Base-by-base conservation (phyloP, 2,888 invertebrate genomes). In the Biston stratarius region DNA sequence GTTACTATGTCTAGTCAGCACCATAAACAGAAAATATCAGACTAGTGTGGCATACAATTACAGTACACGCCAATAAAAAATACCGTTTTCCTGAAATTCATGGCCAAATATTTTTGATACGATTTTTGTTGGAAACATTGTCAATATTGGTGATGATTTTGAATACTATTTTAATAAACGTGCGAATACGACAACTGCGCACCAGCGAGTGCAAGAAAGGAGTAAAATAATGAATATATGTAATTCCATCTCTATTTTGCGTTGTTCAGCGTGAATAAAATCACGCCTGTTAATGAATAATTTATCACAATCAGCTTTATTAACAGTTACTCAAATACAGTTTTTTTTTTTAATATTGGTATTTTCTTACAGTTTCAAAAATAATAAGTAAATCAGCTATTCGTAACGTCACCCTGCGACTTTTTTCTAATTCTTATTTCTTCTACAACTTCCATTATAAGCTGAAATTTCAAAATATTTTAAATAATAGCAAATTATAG, bases 381-480 rank as follows among this genome's bases (percentile, higher is more conserved):
- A 74, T 45, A 44, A 59, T 59, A 67, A 60, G 40, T 14, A 44
- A 63, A 84, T 91, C 85, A 91, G 83, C 88, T 90, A 83, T 85
- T 85, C 42, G 79, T 80, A 71, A 87, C 76, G 77, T 91, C 90
- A 85, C 87, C 88, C 81, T 92, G 89, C 79, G 91, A 89, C 84
- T 90, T 93, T 80, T 92, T 92, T 86, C 92, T 90, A 89, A 94
- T 90, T 89, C 93, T 87, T 90, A 94, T 94, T 80, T 94, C 94
- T 90, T 94, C 94, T 74, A 94, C 92, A 86, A 94, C 92, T 87
- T 94, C 94, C 93, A 93, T 93, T 75, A 94, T 94, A 73, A 92
- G 92, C 93, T 93, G 94, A 91, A 93, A 92, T 87, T 84, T 88
- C 77, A 71, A 87, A 90, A 83, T 74, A 72, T 38, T 58, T 38